Evolutionary conservation across 2,113 vertebrate genomes (phyloP).

Genomic region (Cranoglanis bouderius): DNA sequence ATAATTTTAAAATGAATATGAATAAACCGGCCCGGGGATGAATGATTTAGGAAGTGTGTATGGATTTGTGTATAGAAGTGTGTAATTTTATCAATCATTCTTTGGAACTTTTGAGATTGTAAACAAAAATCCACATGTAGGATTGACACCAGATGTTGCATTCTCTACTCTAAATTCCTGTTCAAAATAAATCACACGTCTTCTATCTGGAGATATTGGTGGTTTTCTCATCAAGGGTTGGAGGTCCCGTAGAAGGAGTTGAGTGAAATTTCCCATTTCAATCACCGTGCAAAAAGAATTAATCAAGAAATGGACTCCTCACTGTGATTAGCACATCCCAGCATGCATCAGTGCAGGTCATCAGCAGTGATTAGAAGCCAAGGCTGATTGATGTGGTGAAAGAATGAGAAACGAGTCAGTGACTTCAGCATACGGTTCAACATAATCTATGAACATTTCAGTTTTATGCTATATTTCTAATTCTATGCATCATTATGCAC

Average conservation of each 20-base stretch:
- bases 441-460: neutral
- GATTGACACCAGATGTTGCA: neutral
- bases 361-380: slow-evolving; percentile 1
- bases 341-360: neutral
- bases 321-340: slow-evolving; percentile 25
- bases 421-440: neutral
- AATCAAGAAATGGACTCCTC: slow-evolving; percentile 3
- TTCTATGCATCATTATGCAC: neutral
- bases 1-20: neutral
- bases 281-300: slow-evolving; percentile 2
- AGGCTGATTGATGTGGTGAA: neutral
- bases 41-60: too few species aligned
- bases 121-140: neutral
- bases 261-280: neutral
- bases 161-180: neutral
- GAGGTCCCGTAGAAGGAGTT: neutral
- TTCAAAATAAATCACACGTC: neutral
- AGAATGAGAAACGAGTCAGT: neutral
- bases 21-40: too few species aligned
- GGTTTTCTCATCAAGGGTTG: neutral
- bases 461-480: neutral
- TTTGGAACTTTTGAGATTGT: too few species aligned
- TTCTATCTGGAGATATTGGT: neutral
- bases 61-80: neutral
- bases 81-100: neutral